Conservation (phyloP, 2,113 vertebrate genomes). For the Caranx melampygus region DNA sequence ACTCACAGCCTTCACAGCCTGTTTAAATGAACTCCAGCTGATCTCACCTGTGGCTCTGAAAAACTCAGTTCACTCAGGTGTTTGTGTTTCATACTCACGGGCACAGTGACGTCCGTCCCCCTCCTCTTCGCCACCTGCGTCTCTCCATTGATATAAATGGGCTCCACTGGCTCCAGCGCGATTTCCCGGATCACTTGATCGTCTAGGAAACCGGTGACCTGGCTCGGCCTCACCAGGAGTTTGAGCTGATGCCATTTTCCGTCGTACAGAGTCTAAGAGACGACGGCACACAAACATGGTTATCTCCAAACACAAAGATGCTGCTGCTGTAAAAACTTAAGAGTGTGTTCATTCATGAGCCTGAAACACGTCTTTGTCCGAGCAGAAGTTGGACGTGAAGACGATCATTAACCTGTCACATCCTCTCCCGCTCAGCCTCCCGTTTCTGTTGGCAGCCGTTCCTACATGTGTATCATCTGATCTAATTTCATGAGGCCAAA, state of each 20-base stretch:
- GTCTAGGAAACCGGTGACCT: slow-evolving; percentile 79
- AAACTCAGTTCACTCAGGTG: background rate
- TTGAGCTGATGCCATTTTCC: slow-evolving; percentile 86
- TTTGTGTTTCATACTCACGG: slow-evolving; percentile 70
- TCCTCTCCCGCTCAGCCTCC: slow-evolving; percentile 6
- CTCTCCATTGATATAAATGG: slow-evolving; percentile 85
- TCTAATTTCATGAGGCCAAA: slow-evolving; percentile 18
- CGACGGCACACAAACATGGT: background rate
- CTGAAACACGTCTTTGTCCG: background rate
- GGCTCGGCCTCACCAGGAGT: slow-evolving; percentile 75
- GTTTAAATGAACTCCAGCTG: background rate
- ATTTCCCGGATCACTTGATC: slow-evolving; percentile 71
- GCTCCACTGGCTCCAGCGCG: slow-evolving; percentile 69
- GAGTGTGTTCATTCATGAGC: background rate
- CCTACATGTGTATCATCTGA: slow-evolving; percentile 5
- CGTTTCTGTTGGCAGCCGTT: slow-evolving; percentile 6
- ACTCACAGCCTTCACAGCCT: background rate
- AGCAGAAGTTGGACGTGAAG: slow-evolving; percentile 18
- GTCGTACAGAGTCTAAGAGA: slow-evolving; percentile 67
- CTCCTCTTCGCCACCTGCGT: slow-evolving; percentile 83
- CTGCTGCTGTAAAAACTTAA: background rate
- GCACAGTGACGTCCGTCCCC: slow-evolving; percentile 69
- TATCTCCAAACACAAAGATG: background rate
- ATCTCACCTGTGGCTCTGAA: background rate
- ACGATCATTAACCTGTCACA: slow-evolving; percentile 32